Conservation (phyloP, 2,113 vertebrate species). For the Lamprologus callipterus region DNA sequence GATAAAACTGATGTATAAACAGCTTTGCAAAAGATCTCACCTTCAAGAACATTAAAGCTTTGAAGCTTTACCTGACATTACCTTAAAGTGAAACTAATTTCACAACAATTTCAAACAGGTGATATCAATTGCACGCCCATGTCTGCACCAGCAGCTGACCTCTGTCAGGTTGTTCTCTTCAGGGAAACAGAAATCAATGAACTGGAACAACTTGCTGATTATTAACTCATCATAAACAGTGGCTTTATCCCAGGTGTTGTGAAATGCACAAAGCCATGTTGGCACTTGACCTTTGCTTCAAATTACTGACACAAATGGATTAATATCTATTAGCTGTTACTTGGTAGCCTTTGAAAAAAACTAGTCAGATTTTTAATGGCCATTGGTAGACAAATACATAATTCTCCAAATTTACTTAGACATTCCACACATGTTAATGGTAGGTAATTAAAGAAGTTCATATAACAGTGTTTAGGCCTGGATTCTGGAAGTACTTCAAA, state of each 20-base stretch:
- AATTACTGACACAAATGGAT: constrained; percentile 10
- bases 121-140: not conserved
- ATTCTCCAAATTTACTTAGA: not conserved
- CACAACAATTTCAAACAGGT: not conserved
- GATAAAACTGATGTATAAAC: not conserved
- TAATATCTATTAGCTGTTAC: not conserved
- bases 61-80: not conserved
- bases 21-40: not conserved
- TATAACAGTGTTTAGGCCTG: not conserved
- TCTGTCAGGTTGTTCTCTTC: constrained; percentile 9
- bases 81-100: not conserved
- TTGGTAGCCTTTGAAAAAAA: not conserved
- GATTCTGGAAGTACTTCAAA: not conserved
- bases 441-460: not conserved
- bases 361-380: not conserved
- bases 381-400: not conserved
- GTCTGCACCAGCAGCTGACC: not conserved
- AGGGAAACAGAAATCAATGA: constrained; percentile 5
- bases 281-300: constrained; percentile 47
- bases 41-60: not conserved
- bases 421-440: not conserved
- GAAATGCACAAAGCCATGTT: constrained; percentile 44
- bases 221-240: constrained; percentile 72
- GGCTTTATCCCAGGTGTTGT: constrained; percentile 62
- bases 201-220: constrained; percentile 37